Base-by-base conservation (phyloP, 2,888 invertebrate genomes). In the Ptychoptera contaminata region DNA sequence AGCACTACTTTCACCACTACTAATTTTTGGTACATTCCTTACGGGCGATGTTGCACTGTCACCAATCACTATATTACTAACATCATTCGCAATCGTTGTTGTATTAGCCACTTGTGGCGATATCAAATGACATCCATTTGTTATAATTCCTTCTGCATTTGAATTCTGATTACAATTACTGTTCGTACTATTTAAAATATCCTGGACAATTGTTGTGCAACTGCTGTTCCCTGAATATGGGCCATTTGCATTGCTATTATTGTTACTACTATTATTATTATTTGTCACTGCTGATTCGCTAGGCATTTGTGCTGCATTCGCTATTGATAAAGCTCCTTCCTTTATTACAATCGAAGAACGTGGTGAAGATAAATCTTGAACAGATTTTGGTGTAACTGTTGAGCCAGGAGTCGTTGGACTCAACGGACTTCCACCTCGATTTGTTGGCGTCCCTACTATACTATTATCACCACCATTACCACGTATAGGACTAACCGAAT, bases 181-280 rank as follows among this genome's bases (percentile, higher is more conserved):
- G 14, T 35, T 35, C 35, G n/a, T 14, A 6, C n/a, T 35, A 35
- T n/a, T 12, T 35, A 12, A 6, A 14, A 35, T 35, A 35, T 14
- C 14, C n/a, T 35, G 35, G 8, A 12, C 14, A 14, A n/a, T 35
- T 35, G 35, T 12, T 12, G n/a, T 35, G n/a, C 14, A 14, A 11
- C 37, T 16, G 40, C 16, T 36, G 40, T 35, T 29, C 40, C 36
- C 23, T 5, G 23, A 23, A 23, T 23, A 23, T 23, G 23, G 23
- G 23, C 23, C 23, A 7, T 23, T 23, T 40, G 42, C 48, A 40
- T 46, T 48, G 38, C 39, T 46, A 32, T 37, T 42, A 47, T 48
- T 46, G 46, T 49, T 45, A 16, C 47, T 48, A 41, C 43, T 49
- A 38, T 51, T 49, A 42, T 48, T 49, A 31, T 48, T 23, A 23